Evolutionary conservation across 2,113 vertebrate species (phyloP).

Genomic region (Tragulus kanchil): DNA sequence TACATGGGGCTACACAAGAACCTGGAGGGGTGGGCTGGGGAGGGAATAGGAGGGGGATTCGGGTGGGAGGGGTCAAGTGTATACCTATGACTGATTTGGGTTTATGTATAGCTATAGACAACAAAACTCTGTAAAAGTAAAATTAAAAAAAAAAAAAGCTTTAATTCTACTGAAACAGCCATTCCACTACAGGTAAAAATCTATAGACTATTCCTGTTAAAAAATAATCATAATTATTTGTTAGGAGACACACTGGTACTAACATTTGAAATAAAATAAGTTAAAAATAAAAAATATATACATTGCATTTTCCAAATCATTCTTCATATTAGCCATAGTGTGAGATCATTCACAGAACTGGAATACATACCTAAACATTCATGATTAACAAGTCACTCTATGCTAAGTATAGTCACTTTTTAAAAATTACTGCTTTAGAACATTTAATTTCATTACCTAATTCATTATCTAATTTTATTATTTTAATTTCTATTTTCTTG

Average conservation of each 20-base stretch:
- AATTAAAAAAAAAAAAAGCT: too few relatives aligned
- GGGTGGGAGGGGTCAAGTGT: too few relatives aligned
- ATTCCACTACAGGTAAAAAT: constrained; percentile 63
- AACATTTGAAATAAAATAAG: neutral
- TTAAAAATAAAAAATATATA: neutral
- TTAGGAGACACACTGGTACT: neutral
- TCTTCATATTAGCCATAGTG: neutral
- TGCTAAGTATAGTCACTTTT: neutral
- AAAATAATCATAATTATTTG: constrained; percentile 4
- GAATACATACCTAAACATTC: neutral
- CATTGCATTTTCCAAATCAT: constrained; percentile 12
- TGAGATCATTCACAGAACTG: neutral
- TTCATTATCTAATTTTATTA: neutral
- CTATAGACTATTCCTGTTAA: constrained; percentile 37
- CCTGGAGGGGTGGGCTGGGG: too few relatives aligned
- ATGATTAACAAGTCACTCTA: neutral
- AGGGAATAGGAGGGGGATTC: too few relatives aligned
- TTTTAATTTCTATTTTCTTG: neutral
- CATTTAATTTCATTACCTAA: neutral
- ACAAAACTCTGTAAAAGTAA: too few relatives aligned
- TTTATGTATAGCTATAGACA: too few relatives aligned
- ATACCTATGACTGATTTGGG: too few relatives aligned
- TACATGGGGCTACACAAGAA: too few relatives aligned
- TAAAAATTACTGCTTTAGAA: neutral
- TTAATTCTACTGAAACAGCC: constrained; percentile 48